These are phyloP conservation scores for Cantharis flavilabris DNA, from an alignment of 2,888 invertebrate species.

Conservation along the genomic window DNA sequence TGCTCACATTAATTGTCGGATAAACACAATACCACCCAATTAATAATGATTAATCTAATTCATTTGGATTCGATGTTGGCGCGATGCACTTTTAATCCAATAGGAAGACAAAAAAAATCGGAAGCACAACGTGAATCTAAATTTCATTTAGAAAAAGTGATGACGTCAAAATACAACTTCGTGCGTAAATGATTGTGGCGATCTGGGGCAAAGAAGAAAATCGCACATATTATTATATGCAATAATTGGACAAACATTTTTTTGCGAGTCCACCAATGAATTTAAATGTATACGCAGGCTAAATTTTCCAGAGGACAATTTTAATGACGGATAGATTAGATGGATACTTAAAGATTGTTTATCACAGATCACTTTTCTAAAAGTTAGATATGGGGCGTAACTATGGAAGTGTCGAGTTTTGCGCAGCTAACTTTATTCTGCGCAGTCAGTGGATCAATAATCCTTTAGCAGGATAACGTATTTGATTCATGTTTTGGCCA, in stretches of 20 bases:
- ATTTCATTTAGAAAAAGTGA: neutral
- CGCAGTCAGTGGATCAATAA: constrained; percentile 29
- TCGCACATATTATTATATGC: neutral
- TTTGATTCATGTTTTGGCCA: constrained; percentile 4
- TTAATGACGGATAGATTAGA: neutral
- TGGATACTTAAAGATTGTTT: constrained; percentile 6
- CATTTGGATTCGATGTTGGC: neutral
- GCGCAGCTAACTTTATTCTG: constrained; percentile 5
- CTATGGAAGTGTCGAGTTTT: constrained; percentile 11
- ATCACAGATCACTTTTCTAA: constrained; percentile 12
- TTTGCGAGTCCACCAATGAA: neutral
- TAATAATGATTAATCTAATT: neutral
- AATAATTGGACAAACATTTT: neutral
- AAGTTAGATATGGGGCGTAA: constrained; percentile 22
- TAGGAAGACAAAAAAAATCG: neutral
- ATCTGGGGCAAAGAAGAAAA: neutral
- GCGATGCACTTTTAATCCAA: neutral
- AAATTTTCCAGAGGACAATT: neutral
- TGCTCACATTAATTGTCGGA: neutral
- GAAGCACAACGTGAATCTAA: neutral
- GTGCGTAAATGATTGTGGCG: neutral
- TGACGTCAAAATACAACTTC: neutral
- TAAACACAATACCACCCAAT: neutral
- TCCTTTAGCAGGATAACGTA: constrained; percentile 17
- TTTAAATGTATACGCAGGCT: neutral